Evolutionary conservation across 2,113 vertebrate genomes (phyloP).

Genomic region (Melospiza georgiana): DNA sequence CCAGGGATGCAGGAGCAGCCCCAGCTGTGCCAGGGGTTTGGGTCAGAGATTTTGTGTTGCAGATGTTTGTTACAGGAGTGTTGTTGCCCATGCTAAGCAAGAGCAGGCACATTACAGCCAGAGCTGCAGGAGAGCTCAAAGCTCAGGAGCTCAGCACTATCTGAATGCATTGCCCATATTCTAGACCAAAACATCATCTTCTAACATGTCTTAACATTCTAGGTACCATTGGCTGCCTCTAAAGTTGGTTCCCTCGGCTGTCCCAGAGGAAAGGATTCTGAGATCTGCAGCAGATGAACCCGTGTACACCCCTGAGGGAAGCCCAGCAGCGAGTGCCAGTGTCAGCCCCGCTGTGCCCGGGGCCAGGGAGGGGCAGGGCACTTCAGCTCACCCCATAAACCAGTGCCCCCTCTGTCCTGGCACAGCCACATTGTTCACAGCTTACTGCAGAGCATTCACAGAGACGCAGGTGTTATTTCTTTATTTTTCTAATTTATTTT

Average conservation of each 20-base stretch:
- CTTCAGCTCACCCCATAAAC: accelerated
- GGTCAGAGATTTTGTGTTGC: not conserved
- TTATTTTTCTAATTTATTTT: not conserved
- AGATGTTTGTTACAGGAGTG: not conserved
- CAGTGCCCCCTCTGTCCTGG: accelerated
- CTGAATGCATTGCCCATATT: not conserved
- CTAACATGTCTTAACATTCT: not conserved
- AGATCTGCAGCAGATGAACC: not conserved
- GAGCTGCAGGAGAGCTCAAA: not conserved
- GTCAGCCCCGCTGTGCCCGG: accelerated
- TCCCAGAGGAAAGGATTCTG: not conserved
- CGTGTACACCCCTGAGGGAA: not conserved
- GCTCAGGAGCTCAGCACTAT: not conserved
- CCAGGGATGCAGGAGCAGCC: not conserved
- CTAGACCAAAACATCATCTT: not conserved
- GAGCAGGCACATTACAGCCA: not conserved
- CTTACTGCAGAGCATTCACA: not conserved
- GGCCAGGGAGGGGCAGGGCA: not conserved
- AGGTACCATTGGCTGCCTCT: not conserved
- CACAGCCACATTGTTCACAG: accelerated
- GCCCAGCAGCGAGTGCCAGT: accelerated
- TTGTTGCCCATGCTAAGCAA: not conserved
- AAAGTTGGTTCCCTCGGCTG: not conserved
- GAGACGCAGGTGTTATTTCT: not conserved
- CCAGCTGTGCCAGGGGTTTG: not conserved